These are phyloP conservation scores for Drosophila mettleri DNA, from an alignment of 2,888 invertebrate species.

Conservation along the genomic window DNA sequence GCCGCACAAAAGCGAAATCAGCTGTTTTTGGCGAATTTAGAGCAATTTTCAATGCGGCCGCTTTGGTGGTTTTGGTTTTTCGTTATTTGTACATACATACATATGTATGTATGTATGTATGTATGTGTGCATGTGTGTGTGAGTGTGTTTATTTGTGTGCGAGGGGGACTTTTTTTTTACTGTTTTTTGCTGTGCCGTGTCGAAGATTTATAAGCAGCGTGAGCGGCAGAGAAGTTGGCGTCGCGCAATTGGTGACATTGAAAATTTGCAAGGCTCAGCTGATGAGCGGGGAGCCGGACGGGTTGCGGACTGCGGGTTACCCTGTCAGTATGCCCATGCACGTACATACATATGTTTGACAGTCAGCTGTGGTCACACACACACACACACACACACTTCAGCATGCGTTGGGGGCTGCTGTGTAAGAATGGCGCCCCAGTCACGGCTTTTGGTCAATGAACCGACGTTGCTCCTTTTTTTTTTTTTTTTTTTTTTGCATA, in stretches of 20 bases:
- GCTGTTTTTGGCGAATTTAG: slow-evolving; percentile 80
- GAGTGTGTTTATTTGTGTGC: neutral
- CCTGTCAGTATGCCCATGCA: slow-evolving; percentile 30
- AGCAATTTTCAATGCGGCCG: slow-evolving; percentile 78
- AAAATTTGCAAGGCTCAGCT: slow-evolving; percentile 77
- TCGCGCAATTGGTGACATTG: slow-evolving; percentile 78
- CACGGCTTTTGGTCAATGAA: slow-evolving; percentile 75
- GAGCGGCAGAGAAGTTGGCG: slow-evolving; percentile 64
- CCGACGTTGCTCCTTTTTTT: slow-evolving; percentile 31
- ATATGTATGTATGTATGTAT: neutral
- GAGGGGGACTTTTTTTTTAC: slow-evolving; percentile 20
- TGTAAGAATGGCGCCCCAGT: slow-evolving; percentile 41
- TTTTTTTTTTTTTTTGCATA: slow-evolving; percentile 32
- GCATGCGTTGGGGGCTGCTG: slow-evolving; percentile 19
- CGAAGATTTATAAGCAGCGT: slow-evolving; percentile 80
- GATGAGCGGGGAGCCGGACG: slow-evolving; percentile 30
- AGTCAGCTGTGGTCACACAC: slow-evolving; percentile 54
- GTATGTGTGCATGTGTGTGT: slow-evolving; percentile 7
- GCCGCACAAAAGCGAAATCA: slow-evolving; percentile 67
- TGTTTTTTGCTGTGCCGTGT: slow-evolving; percentile 48
- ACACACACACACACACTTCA: slow-evolving; percentile 21
- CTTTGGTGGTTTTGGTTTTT: slow-evolving; percentile 62
- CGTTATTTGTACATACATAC: slow-evolving; percentile 28
- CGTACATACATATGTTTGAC: slow-evolving; percentile 15
- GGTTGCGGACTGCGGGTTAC: slow-evolving; percentile 34